phyloP scores from a whole-genome alignment of 2,888 invertebrate genomes.

The Cyrtodaria siliqua region DNA sequence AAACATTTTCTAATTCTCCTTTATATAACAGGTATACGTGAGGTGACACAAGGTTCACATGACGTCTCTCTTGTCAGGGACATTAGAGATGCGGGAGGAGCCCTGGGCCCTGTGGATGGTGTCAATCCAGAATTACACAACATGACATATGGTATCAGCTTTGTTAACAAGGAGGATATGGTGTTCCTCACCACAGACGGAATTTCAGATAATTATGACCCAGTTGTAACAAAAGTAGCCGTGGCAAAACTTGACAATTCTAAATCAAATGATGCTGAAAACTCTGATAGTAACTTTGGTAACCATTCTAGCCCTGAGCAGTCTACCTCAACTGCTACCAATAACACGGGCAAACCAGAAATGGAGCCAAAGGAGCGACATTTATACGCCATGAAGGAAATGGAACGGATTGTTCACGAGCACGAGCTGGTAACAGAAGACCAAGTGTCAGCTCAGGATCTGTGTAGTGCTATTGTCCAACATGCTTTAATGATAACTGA shows the following conservation, averaged over 20 bases:
- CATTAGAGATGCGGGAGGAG: conserved; percentile 95
- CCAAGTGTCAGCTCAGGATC: conserved; percentile 83
- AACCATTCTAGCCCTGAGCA: conserved; percentile 55
- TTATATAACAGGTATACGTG: conserved; percentile 89
- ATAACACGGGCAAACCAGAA: conserved; percentile 79
- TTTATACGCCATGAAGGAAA: conserved; percentile 91
- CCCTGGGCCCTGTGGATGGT: conserved; percentile 95
- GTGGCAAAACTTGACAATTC: conserved; percentile 71
- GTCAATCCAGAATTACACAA: conserved; percentile 93
- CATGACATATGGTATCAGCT: conserved; percentile 93
- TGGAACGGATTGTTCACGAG: conserved; percentile 85
- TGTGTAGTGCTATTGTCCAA: conserved; percentile 85
- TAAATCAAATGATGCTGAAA: conserved; percentile 12
- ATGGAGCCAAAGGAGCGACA: conserved; percentile 88
- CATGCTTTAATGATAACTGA: conserved; percentile 89
- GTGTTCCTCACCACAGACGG: conserved; percentile 96
- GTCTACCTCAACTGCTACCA: conserved; percentile 39
- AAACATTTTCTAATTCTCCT: too few species aligned
- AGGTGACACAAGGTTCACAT: conserved; percentile 92
- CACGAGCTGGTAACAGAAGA: conserved; percentile 85
- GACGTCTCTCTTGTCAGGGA: conserved; percentile 94
- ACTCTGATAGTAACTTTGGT: conserved; percentile 21
- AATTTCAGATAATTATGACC: conserved; percentile 96
- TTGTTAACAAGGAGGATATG: conserved; percentile 92
- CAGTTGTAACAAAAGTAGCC: conserved; percentile 95